Evolutionary conservation across 2,888 invertebrate species (phyloP), one percentile per base, ranked within the genome.

Genomic region (Tenthredo notha): DNA sequence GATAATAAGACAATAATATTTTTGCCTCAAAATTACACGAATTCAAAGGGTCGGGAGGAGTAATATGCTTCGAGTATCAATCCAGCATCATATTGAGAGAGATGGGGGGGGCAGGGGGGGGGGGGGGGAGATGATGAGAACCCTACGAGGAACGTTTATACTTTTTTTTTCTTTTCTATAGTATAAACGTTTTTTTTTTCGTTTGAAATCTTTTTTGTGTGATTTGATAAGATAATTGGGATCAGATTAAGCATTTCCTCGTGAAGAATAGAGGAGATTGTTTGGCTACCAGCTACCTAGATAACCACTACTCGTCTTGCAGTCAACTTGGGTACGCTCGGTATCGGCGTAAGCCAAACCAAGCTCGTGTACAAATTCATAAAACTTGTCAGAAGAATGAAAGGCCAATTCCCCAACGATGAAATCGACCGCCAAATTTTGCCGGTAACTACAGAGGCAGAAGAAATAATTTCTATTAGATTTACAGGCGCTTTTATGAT

Each of bases 371-470:
- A 99, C 95, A 96, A 98, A 99, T 94, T 98, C 97, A 94, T 96
- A 94, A 94, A 97, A 98, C 94, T 98, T 97, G 94, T 96, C 96
- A 93, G 94, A 94, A 90, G 97, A 96, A 92, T 96, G 96, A 95
- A 98, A 98, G 93, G 97, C 98, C 96, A 99, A 95, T 95, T 97
- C 97, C 94, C 96, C 96, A 93, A 96, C 95, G 94, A 99, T 95
- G 96, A 97, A 97, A 94, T 96, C 96, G 95, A 98, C 96, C 91
- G 97, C 96, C 95, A 99, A 96, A 94, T 95, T 96, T 95, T 98
- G 98, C 92, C 98, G 98, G 96, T 98, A 98, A 96, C 98, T 98
- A 97, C 94, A 96, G 95, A 94, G 54, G 90, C 87, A 93, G 91
- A 93, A 93, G 91, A 93, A 93, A 93, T 90, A 87, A 89, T 70